Evolutionary conservation across 2,888 invertebrate genomes (phyloP), one percentile per base, ranked within the genome.

Genomic region (Copidosoma aretas): DNA sequence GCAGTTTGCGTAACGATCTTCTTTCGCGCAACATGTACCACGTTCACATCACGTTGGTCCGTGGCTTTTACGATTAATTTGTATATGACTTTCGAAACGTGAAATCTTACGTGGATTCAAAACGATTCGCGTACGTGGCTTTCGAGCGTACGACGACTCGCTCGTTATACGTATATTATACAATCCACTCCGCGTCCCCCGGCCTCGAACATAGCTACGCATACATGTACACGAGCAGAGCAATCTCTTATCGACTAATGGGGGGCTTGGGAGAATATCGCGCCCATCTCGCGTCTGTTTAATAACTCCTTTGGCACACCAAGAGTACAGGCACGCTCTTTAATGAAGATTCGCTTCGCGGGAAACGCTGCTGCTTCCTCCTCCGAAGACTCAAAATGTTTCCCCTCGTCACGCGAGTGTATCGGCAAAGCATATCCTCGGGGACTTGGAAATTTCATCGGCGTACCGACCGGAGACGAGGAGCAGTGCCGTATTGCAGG

Each of bases 331-430:
- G 17, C 5, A 66, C 60, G 39, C 56, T 49, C 59, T 17, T 60
- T 65, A 60, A 65, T 65, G 60, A 60, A 66, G 54, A 53, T 60
- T 53, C 59, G 25, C 5, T 60, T 54, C 46, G 17, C 43, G 60
- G 54, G 41, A 65, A 64, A 53, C 53, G 53, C 46, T 32, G 49
- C 66, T 19, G 32, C 46, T 60, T 66, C 60, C 60, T 39, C 60
- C 60, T 39, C 56, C 21, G 51, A 66, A 66, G 66, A 60, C 54
- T 60, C 54, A 49, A 60, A 60, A 60, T 54, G 66, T 49, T 64
- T 66, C 49, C 22, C 39, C n/a, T 49, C 54, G 8, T 46, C 17
- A 46, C 43, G 15, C 43, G 15, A 4, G 14, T 17, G 3, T 12
- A 14, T 12, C 43, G 43, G 43, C 43, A 46, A 14, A 46, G 15